Percentiles rank a stretch among this genome's conserved stretches.
Evolutionary conservation across 2,113 vertebrate genomes (phyloP).

Genomic region (Abramis brama): DNA sequence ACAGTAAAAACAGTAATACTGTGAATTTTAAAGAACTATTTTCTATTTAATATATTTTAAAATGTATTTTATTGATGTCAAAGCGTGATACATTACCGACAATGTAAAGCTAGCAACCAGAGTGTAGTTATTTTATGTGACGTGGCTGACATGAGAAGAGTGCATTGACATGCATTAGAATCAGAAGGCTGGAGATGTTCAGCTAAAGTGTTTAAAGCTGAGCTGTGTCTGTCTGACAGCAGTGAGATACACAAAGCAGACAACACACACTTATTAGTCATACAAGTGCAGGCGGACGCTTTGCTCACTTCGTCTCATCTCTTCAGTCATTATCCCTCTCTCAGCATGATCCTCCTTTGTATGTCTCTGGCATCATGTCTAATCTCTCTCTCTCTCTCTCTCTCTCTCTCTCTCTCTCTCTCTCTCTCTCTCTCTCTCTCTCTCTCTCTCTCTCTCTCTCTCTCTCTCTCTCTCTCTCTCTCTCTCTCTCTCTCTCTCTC

Average conservation of each 20-base stretch:
- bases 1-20: not conserved
- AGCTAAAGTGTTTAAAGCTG: not conserved
- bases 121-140: no score
- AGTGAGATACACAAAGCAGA: not conserved
- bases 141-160: not conserved
- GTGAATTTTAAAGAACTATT: no score
- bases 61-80: no score
- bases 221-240: not conserved
- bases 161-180: not conserved
- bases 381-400: not conserved
- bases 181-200: not conserved
- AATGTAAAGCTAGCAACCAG: no score
- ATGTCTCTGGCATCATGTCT: not conserved
- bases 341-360: not conserved
- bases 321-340: conserved; percentile 1
- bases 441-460: not conserved
- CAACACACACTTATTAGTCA: not conserved
- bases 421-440: not conserved
- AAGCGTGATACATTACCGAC: no score
- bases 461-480: not conserved
- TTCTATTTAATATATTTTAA: no score
- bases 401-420: not conserved
- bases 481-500: not conserved
- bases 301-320: not conserved
- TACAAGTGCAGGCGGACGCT: not conserved